Base-by-base conservation (phyloP, 2,888 invertebrate genomes). In the Cryptus armator region DNA sequence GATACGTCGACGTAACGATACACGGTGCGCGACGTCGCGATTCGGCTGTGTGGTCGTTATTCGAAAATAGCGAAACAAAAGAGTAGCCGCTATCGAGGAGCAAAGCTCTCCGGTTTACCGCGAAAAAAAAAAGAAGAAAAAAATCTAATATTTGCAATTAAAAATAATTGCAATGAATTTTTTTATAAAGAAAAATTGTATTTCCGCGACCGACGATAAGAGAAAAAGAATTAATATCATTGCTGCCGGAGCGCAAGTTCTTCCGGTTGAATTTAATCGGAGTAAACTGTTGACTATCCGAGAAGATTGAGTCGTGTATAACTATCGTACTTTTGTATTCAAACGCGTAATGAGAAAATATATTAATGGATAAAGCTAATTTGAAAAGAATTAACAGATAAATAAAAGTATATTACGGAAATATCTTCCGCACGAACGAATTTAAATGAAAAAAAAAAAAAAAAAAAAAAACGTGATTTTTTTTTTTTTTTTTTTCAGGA, bases 91-190 rank as follows among this genome's bases (percentile, higher is more conserved):
- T 43, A 81, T 75, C 81, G 68, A 37, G 43, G 37, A 19, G 44
- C 56, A 19, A 59, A 59, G 59, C 29, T 10, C 59, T 37, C 29
- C 5, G 29, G 59, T 29, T 29, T 59, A 67, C 32, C 51, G n/a
- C 44, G 24, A 14, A 19, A 4, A 24, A 46, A 56, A 48, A 32
- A 5, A 14, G n/a, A 29, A 68, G 6, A 62, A 10, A 70, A 64
- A 79, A 75, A 48, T 29, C 32, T 46, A 62, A 75, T 72, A 74
- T 51, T 51, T 9, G 53, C 79, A 79, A 79, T 83, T 79, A 75
- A 70, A 83, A 83, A 46, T 24, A 75, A 79, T 75, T 83, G 37
- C 10, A 46, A 3, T 32, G 51, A 51, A 78, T 62, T 70, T 75
- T 75, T 70, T 75, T 53, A 32, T 32, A 24, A 9, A 3, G 46